phyloP scores from a whole-genome alignment of 2,797 vertebrate species.

The Manis crassicaudata region DNA sequence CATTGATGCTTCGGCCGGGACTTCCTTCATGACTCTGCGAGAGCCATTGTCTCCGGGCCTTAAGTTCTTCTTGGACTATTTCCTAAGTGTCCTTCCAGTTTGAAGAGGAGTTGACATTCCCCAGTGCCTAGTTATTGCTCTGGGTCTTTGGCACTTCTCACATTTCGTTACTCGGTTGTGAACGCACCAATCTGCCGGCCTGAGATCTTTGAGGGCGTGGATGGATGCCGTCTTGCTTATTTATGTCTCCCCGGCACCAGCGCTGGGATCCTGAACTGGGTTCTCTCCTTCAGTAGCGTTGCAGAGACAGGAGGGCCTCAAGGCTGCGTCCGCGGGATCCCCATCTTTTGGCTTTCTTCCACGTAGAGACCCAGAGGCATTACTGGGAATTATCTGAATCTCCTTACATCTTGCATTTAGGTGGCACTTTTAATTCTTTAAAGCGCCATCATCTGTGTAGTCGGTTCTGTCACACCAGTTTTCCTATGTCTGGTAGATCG shows the following conservation, averaged over 20 bases:
- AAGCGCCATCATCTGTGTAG: background rate
- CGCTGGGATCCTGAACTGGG: background rate
- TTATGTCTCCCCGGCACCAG: background rate
- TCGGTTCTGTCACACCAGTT: background rate
- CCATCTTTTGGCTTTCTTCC: background rate
- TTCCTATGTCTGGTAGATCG: conserved; percentile 13
- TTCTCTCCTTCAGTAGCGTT: background rate
- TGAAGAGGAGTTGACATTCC: background rate
- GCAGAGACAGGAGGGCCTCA: background rate
- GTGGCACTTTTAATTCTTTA: conserved; percentile 16
- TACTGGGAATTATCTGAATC: conserved; percentile 33
- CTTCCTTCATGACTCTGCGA: background rate
- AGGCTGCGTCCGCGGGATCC: background rate
- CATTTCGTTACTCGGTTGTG: background rate
- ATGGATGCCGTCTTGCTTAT: background rate
- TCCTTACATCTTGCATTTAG: background rate
- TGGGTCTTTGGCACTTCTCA: background rate
- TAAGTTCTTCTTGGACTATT: background rate
- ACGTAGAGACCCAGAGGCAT: background rate
- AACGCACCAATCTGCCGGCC: background rate
- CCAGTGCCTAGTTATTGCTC: background rate
- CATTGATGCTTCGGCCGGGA: background rate
- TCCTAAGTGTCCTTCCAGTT: background rate
- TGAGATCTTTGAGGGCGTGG: background rate
- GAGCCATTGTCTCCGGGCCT: background rate